These are phyloP conservation scores for Athetis lepigone DNA, from an alignment of 2,888 invertebrate genomes.

Conservation along the genomic window DNA sequence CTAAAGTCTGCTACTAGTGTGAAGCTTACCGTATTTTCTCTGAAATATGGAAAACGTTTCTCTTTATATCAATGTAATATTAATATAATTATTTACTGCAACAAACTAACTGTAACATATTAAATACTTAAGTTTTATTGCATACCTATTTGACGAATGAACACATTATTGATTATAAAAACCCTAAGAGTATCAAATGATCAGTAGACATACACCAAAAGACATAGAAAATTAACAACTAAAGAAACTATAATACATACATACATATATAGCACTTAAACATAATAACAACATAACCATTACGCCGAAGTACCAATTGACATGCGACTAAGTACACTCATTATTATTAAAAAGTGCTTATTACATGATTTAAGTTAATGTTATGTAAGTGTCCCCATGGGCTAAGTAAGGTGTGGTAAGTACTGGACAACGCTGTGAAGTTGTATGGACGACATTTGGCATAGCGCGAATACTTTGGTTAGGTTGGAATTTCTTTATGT, in stretches of 20 bases:
- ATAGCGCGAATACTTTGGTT: not conserved
- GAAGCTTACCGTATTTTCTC: too few relatives aligned
- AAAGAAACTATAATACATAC: conserved; percentile 11
- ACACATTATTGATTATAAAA: too few relatives aligned
- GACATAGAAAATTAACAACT: not conserved
- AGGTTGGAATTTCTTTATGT: not conserved
- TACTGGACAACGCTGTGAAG: conserved; percentile 22
- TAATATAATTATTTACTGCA: too few relatives aligned
- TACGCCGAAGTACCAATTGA: conserved; percentile 42
- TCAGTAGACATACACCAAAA: too few relatives aligned
- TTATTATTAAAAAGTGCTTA: conserved; percentile 49
- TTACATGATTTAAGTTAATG: conserved; percentile 51
- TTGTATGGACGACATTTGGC: conserved; percentile 27
- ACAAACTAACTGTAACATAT: too few relatives aligned
- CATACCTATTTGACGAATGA: too few relatives aligned
- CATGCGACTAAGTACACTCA: conserved; percentile 46
- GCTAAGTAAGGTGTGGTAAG: conserved; percentile 43
- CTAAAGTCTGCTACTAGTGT: too few relatives aligned
- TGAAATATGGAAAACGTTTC: too few relatives aligned
- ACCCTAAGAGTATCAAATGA: too few relatives aligned
- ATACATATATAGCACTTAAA: not conserved
- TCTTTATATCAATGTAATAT: too few relatives aligned
- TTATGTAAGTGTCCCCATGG: conserved; percentile 41
- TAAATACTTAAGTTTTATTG: too few relatives aligned
- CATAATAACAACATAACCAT: conserved; percentile 32